Evolutionary conservation across 64 coral and sea anemone species (phyloP), one percentile per base, ranked within the genome.

Genomic region (Pocillopora verrucosa): DNA sequence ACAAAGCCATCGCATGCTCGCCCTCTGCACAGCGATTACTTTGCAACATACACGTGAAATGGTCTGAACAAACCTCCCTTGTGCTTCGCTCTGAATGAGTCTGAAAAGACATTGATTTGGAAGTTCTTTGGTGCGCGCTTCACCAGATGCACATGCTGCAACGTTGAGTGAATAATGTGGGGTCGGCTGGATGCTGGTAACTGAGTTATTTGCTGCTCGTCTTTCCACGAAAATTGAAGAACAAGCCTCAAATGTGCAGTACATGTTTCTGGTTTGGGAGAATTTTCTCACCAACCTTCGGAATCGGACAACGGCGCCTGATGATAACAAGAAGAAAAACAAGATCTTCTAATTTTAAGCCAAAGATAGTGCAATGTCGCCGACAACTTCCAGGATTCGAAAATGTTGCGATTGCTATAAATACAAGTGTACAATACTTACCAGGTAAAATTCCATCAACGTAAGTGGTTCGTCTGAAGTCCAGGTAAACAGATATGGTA

Each of bases 201-300:
- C 30, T 5, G 56, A 36, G 16, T 51, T 85, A 37, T 63, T 45
- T 16, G 34, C 2, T 35, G 89, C 60, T 65, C 72, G 80, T 62
- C 61, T 64, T 36, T 84, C 80, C 36, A 78, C 62, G 17, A 70
- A 70, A 56, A 97, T 13, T 10, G 95, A 97, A 10, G 95, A 97
- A 59, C 95, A 97, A 1, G 91, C 92, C 59, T 90, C 95, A 79
- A 97, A 97, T 1, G 76, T 74, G 57, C 95, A 97, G 16, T 97
- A 97, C 22, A 90, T 56, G 74, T 97, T 97, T 36, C 83, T 88
- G 30, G 36, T 56, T 13, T 78, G 91, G 10, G 95, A 97, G 12
- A 87, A 79, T 76, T 93, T 93, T 34, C 89, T 82, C 16, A 93
- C 91, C 64, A 97, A 77, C 65, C 88, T 77, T 82, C 95, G 79